phyloP scores from a whole-genome alignment of 2,113 vertebrate genomes.

The Megaceryle maxima region DNA sequence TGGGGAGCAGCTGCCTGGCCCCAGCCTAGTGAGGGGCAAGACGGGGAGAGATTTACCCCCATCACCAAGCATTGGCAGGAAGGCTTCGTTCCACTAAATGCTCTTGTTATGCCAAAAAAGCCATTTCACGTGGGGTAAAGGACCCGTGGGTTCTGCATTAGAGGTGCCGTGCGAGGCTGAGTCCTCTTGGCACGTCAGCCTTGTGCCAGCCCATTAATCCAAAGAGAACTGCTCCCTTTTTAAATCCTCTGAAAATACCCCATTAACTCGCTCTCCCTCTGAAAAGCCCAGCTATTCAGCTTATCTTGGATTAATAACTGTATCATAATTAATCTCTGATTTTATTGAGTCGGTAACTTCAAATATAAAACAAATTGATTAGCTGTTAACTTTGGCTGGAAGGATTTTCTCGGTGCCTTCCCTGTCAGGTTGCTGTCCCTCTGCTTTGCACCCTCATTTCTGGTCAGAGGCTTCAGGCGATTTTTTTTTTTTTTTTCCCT shows the following conservation, averaged over 20 bases:
- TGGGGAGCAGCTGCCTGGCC: background rate
- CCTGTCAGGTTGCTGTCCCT: background rate
- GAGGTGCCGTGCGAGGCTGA: fast-evolving
- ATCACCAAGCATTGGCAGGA: background rate
- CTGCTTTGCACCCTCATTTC: background rate
- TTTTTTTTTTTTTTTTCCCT: background rate
- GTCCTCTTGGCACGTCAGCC: background rate
- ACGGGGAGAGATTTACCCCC: background rate
- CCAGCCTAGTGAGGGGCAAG: background rate
- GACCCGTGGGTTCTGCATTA: fast-evolving
- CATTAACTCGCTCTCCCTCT: background rate
- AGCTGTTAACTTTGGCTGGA: background rate
- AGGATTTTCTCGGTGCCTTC: background rate
- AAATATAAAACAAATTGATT: constrained; percentile 3
- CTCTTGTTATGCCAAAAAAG: background rate
- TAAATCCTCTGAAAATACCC: background rate
- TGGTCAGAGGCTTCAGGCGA: background rate
- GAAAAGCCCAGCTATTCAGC: background rate
- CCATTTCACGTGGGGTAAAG: background rate
- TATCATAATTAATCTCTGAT: constrained; percentile 8
- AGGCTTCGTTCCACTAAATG: background rate
- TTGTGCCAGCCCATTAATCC: background rate
- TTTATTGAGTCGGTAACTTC: background rate
- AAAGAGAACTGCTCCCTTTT: background rate
- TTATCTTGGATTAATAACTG: constrained; percentile 5